Evolutionary conservation across 1,140 invertebrate species (phyloP).

Genomic region (Anastrepha obliqua): DNA sequence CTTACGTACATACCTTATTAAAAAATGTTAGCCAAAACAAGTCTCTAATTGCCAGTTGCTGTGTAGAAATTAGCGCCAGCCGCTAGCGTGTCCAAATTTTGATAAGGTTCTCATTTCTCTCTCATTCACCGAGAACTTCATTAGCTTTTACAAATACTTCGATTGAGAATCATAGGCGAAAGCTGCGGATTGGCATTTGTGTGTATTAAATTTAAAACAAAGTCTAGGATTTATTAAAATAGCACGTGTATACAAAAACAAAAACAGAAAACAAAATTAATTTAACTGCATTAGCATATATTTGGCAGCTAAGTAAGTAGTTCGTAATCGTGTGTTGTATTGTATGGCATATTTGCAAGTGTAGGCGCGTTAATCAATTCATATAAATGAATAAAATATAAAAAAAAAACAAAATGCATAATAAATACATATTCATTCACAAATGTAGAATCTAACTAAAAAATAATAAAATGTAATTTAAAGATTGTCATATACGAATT

Average conservation of each 20-base stretch:
- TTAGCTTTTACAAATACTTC: background rate
- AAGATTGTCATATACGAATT: conserved; percentile 43
- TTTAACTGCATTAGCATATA: background rate
- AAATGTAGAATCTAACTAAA: background rate
- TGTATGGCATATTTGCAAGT: conserved; percentile 1
- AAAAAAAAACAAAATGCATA: background rate
- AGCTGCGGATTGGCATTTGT: background rate
- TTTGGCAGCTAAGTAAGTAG: background rate
- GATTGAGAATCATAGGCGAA: background rate
- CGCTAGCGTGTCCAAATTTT: conserved; percentile 14
- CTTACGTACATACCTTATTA: conserved; percentile 4
- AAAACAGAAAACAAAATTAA: background rate
- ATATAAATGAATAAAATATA: conserved; percentile 2
- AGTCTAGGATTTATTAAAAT: conserved; percentile 19
- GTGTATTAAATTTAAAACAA: background rate
- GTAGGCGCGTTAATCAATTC: conserved; percentile 16
- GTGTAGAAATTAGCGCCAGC: conserved; percentile 14
- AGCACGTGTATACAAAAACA: background rate
- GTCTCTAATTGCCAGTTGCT: conserved; percentile 13
- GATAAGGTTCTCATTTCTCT: background rate
- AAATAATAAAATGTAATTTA: conserved; percentile 4
- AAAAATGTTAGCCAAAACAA: conserved; percentile 30
- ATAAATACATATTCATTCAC: conserved; percentile 2
- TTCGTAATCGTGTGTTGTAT: background rate
- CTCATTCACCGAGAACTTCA: background rate